A percentile compares a stretch with the other conserved stretches of the same genome.
Evolutionary conservation across 1,140 invertebrate species (phyloP).

Genomic region (Ganaspis sp.): DNA sequence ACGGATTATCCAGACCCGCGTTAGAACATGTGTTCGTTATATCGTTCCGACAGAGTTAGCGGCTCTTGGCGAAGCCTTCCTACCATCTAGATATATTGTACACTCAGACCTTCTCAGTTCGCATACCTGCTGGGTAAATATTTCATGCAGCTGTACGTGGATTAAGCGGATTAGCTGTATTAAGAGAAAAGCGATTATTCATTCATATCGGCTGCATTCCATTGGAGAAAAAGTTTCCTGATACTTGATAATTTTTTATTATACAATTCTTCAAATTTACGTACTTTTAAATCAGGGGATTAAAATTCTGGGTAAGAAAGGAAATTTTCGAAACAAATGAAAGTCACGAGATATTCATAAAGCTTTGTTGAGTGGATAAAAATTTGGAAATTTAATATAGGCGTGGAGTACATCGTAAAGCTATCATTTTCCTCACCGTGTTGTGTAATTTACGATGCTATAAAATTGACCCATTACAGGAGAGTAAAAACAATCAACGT

Average conservation of each 20-base stretch:
- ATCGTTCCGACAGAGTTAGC: conserved; percentile 69
- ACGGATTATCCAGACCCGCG: conserved; percentile 71
- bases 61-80: conserved; percentile 69
- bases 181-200: conserved; percentile 54
- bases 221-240: not conserved
- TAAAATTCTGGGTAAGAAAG: not conserved
- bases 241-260: too few relatives aligned
- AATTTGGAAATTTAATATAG: not conserved
- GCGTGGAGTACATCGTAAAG: not conserved
- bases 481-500: not conserved
- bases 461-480: not conserved
- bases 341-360: too few relatives aligned
- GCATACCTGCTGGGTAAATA: conserved; percentile 70
- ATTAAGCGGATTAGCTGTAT: conserved; percentile 74
- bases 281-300: too few relatives aligned
- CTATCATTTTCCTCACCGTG: not conserved
- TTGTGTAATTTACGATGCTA: conserved; percentile 1
- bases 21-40: conserved; percentile 74
- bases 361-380: not conserved
- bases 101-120: conserved; percentile 38
- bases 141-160: conserved; percentile 73
- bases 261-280: too few relatives aligned
- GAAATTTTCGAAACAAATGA: not conserved
- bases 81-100: conserved; percentile 54
- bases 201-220: not conserved